Percentiles rank a stretch among this genome's conserved stretches.
Evolutionary conservation across 2,888 invertebrate genomes (phyloP).

Genomic region (Aleiodes alternator): DNA sequence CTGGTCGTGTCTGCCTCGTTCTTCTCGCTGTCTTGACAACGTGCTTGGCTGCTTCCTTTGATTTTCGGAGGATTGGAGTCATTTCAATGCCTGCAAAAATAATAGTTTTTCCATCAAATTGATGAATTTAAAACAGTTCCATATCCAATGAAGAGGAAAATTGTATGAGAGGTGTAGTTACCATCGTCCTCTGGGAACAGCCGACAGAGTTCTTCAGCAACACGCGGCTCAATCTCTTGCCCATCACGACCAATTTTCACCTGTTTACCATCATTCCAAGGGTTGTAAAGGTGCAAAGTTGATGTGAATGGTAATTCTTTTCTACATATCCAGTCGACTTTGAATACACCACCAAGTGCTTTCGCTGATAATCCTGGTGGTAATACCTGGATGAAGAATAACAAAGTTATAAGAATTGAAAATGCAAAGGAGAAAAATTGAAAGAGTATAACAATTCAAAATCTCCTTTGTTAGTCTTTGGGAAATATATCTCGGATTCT

Average conservation of each 20-base stretch:
- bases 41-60: conserved; percentile 88
- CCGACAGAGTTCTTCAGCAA: conserved; percentile 95
- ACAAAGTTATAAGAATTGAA: not conserved
- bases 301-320: conserved; percentile 95
- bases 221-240: conserved; percentile 97
- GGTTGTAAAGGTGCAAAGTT: conserved; percentile 95
- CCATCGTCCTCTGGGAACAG: conserved; percentile 95
- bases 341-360: conserved; percentile 96
- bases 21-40: conserved; percentile 77
- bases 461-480: no score
- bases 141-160: not conserved
- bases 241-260: conserved; percentile 99
- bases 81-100: conserved; percentile 82
- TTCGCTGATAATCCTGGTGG: conserved; percentile 95
- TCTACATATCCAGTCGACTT: conserved; percentile 97
- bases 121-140: not conserved
- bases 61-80: conserved; percentile 89
- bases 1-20: conserved; percentile 75
- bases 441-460: not conserved
- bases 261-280: conserved; percentile 99
- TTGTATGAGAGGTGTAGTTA: conserved; percentile 39
- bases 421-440: not conserved
- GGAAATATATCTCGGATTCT: no score
- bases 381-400: conserved; percentile 76
- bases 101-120: conserved; percentile 12